Evolutionary conservation across 1,140 invertebrate species (phyloP), one percentile per base, ranked within the genome.

Genomic region (Subanguina moxae): DNA sequence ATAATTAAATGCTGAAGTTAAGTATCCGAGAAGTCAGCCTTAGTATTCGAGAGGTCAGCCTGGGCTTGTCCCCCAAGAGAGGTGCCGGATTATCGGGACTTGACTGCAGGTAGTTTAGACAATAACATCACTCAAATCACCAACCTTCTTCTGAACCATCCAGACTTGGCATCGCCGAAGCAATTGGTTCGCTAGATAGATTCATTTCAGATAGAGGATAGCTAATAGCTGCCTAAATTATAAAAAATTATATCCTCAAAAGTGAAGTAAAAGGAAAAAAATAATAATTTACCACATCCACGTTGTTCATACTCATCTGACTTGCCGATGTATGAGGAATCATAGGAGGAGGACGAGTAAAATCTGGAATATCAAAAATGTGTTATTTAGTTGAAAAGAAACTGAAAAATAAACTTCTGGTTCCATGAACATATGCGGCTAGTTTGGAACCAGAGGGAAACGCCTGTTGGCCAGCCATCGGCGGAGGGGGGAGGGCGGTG

Each of bases 381-480:
- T n/a, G n/a, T n/a, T n/a, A n/a, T n/a, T n/a, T n/a, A n/a, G n/a
- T n/a, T n/a, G n/a, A n/a, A n/a, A n/a, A n/a, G 27, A 61, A 61
- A 43, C 13, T 5, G 28, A 61, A 7, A 21, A 30, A 43, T 32
- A 61, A 61, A 21, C 58, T 61, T 61, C 19, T 19, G 21, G n/a
- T 21, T 28, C 58, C 58, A 19, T 61, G 58, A 19, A 61, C 1
- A 28, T 61, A 61, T 61, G n/a, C 3, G 8, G 58, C 58, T 43
- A 61, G 27, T 25, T 61, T 61, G 58, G 58, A 61, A 28, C 58
- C 58, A 52, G 48, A 7, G n/a, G 48, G 48, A 52, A 52, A 52
- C 3, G 32, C 32, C 32, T 38, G 32, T 38, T 38, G 32, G 3
- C 32, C 32, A 38, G 32, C 32, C 3, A 38, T 38, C 32, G 3